These are phyloP conservation scores for Phrynocephalus guinanensis DNA, from an alignment of 2,797 vertebrate species.

Conservation along the genomic window DNA sequence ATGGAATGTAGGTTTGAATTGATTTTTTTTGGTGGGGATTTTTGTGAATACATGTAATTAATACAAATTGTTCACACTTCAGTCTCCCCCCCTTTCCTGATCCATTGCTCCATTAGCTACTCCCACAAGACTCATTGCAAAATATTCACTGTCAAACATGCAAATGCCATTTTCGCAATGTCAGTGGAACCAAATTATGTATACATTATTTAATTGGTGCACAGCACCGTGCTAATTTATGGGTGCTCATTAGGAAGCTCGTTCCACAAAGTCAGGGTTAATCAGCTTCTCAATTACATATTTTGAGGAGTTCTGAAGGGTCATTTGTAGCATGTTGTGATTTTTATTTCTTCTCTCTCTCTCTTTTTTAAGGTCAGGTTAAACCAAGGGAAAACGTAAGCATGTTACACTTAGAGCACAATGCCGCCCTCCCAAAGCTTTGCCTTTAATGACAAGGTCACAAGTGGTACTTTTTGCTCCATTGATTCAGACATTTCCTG, in stretches of 20 bases:
- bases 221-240: not conserved
- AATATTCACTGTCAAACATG: conserved; percentile 43
- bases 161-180: conserved; percentile 42
- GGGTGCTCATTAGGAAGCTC: not conserved
- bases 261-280: not conserved
- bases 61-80: not conserved
- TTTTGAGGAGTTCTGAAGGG: not conserved
- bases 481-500: conserved; percentile 71
- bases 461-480: conserved; percentile 67
- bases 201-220: conserved; percentile 19
- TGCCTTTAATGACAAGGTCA: conserved; percentile 75
- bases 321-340: conserved; percentile 11
- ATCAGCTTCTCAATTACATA: not conserved
- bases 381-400: conserved; percentile 52
- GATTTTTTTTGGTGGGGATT: too few species aligned
- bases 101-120: not conserved
- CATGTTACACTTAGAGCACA: conserved; percentile 53
- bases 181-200: conserved; percentile 37
- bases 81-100: not conserved
- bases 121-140: conserved; percentile 56
- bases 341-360: conserved; percentile 35
- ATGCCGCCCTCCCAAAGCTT: conserved; percentile 53
- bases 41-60: not conserved
- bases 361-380: conserved; percentile 37
- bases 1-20: too few species aligned